These are phyloP conservation scores for Oreochromis mossambicus DNA, from an alignment of 2,797 vertebrate genomes.

Conservation along the genomic window DNA sequence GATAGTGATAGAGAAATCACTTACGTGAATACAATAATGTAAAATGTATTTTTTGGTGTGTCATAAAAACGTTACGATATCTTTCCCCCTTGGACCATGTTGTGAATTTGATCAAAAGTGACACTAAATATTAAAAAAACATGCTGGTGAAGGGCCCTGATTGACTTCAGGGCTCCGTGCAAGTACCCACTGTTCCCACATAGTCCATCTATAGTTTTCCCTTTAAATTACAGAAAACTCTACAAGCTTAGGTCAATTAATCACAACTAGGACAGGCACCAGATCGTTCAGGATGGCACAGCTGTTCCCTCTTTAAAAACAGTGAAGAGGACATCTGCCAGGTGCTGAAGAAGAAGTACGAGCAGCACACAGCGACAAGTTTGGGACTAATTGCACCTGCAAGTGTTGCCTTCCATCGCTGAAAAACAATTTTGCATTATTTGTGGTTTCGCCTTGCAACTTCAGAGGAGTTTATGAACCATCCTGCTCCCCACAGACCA, in stretches of 20 bases:
- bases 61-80: neutral
- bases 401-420: neutral
- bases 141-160: neutral
- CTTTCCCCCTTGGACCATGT: accelerated
- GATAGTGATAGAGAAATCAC: neutral
- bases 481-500: neutral
- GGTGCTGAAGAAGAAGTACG: neutral
- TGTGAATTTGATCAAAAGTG: neutral
- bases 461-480: neutral
- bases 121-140: neutral
- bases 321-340: neutral
- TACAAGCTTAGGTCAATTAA: neutral
- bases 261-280: neutral
- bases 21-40: neutral
- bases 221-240: neutral
- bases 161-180: neutral
- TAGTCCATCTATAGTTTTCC: neutral
- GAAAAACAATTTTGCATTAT: neutral
- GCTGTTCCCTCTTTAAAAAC: neutral
- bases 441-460: neutral
- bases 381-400: neutral
- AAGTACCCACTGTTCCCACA: neutral
- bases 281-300: neutral
- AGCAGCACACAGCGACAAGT: neutral
- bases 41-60: neutral